Evolutionary conservation across 1,140 invertebrate genomes (phyloP).

Genomic region (Oncopeltus fasciatus): DNA sequence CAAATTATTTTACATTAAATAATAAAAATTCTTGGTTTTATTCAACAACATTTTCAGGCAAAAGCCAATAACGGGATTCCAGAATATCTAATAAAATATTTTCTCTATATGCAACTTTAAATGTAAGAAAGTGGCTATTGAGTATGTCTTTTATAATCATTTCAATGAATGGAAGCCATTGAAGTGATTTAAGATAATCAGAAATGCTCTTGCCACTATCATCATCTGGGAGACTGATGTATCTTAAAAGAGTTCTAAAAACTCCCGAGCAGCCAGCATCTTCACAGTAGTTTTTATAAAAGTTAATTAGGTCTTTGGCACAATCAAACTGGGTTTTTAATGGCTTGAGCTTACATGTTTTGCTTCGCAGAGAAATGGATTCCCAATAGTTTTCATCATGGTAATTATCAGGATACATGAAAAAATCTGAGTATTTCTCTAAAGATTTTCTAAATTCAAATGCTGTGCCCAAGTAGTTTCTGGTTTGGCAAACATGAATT

Average conservation of each 20-base stretch:
- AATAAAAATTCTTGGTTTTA: background rate
- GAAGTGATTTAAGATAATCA: conserved; percentile 7
- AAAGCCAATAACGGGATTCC: background rate
- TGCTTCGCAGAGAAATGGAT: background rate
- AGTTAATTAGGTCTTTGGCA: background rate
- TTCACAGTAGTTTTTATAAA: conserved; percentile 16
- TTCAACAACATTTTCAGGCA: background rate
- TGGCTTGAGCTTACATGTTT: background rate
- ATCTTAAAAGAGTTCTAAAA: conserved; percentile 13
- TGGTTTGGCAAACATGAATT: background rate
- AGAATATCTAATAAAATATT: background rate
- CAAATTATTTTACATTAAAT: background rate
- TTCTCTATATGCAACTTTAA: background rate
- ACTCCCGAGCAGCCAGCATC: background rate
- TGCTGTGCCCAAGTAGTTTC: conserved; percentile 12
- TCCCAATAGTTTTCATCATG: background rate
- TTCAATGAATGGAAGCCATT: conserved; percentile 20
- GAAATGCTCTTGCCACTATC: conserved; percentile 9
- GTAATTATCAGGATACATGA: conserved; percentile 1
- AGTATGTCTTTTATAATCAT: conserved; percentile 8
- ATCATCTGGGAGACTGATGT: conserved; percentile 16
- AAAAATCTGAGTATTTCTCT: background rate
- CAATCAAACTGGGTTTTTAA: background rate
- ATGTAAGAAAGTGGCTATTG: background rate
- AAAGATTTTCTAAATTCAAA: conserved; percentile 12